These are phyloP conservation scores for Phoxinus phoxinus DNA, from an alignment of 2,113 vertebrate genomes.

Conservation along the genomic window DNA sequence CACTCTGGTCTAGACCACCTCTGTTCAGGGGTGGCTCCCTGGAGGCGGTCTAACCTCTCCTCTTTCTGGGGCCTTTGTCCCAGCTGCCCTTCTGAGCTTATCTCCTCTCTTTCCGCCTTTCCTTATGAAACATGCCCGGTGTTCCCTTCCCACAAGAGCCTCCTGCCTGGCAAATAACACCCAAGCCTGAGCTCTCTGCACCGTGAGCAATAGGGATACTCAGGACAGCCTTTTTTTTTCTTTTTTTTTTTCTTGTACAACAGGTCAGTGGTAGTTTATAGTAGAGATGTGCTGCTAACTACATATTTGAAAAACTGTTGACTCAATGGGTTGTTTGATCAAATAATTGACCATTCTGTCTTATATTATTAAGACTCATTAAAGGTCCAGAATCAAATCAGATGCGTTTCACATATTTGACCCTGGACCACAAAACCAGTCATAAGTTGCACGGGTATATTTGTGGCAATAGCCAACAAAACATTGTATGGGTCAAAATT, in stretches of 20 bases:
- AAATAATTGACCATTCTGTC: not conserved
- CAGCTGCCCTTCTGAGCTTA: conserved; percentile 61
- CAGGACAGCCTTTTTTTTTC: not conserved
- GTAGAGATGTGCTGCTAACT: not conserved
- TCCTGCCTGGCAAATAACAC: conserved; percentile 32
- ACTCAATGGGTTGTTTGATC: not conserved
- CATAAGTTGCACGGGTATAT: too few relatives aligned
- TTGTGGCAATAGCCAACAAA: too few relatives aligned
- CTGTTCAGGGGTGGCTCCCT: conserved; percentile 69
- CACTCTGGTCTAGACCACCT: conserved; percentile 70
- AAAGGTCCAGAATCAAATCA: not conserved
- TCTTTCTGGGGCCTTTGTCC: conserved; percentile 72
- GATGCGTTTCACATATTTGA: not conserved
- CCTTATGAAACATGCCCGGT: conserved; percentile 50
- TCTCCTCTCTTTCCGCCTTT: conserved; percentile 54
- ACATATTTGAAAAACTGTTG: not conserved
- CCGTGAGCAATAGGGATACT: not conserved
- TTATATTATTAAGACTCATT: not conserved
- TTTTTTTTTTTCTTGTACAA: not conserved
- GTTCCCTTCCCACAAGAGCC: conserved; percentile 45
- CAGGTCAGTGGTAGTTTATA: not conserved
- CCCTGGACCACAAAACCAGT: too few relatives aligned
- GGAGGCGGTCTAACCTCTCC: conserved; percentile 68
- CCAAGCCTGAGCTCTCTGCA: not conserved
- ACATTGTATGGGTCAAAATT: too few relatives aligned